A percentile compares a stretch with the other conserved stretches of the same genome.
Evolutionary conservation across 1,140 invertebrate genomes (phyloP).

Genomic region (Drosophila pseudoobscura): DNA sequence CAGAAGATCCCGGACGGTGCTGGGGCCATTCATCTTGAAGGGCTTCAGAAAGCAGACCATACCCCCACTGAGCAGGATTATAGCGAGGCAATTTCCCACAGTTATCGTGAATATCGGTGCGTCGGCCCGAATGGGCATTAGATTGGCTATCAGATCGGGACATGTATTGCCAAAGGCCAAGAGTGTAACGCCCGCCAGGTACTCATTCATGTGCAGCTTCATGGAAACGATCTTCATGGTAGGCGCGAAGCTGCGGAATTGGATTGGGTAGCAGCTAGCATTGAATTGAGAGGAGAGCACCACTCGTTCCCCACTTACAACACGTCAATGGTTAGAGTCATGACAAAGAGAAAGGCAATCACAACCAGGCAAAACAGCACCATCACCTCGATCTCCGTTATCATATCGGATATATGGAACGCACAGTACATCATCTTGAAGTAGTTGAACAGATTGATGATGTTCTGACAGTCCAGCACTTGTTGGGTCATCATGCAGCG

Average conservation of each 20-base stretch:
- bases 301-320: neutral
- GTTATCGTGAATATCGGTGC: constrained; percentile 50
- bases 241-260: constrained; percentile 27
- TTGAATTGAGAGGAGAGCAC: too few relatives aligned
- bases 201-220: constrained; percentile 51
- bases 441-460: constrained; percentile 22
- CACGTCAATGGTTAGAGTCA: constrained; percentile 1
- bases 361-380: constrained; percentile 9
- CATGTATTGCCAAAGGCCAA: constrained; percentile 46
- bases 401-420: neutral
- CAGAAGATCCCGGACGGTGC: constrained; percentile 40
- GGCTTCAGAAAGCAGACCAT: constrained; percentile 41
- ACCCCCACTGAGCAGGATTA: constrained; percentile 47
- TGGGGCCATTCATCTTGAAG: constrained; percentile 39
- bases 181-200: constrained; percentile 48
- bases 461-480: neutral
- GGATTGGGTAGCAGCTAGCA: too few relatives aligned
- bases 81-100: constrained; percentile 39
- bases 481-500: constrained; percentile 2
- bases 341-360: neutral
- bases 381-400: neutral
- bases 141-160: constrained; percentile 47
- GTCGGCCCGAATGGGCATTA: constrained; percentile 51
- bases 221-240: constrained; percentile 37
- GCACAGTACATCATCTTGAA: constrained; percentile 26